Base-by-base conservation (phyloP, 1,140 invertebrate genomes). In the Archegozetes longisetosus region DNA sequence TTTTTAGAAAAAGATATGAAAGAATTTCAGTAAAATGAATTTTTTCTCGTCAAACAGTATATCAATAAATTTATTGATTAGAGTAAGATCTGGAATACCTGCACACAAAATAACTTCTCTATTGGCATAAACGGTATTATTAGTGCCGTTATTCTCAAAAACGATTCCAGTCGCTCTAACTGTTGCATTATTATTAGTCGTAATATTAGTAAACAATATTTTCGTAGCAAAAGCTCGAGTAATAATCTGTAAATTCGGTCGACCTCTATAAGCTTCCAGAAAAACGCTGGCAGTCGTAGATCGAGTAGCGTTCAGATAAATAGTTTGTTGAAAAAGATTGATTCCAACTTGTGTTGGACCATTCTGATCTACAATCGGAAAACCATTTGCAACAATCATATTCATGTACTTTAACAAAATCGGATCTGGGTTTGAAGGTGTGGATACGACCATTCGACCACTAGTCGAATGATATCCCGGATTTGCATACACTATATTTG, bases 231-330 rank as follows among this genome's bases (percentile, higher is more conserved):
- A 82, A 0, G 87, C 78, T 58, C 85, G 78, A 75, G 88, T 86
- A 0, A 87, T 80, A 1, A 93, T 80, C 67, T 91, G 84, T 0
- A 96, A 73, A 69, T 96, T 96, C 22, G 77, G 78, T 0, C 91
- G 74, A 85, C 88, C 47, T 89, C 82, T 0, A 87, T 78, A 59
- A 0, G 92, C 88, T 61, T 86, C 72, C 0, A 97, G 72, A 65
- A 94, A 96, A 0, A 87, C 90, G 71, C 88, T 88, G 0, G 86
- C 80, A 0, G 88, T 87, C 14, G 86, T 91, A 70, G 91, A 95
- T 2, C 93, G 76, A 32, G 83, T 87, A 79, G 75, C 46, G 25
- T 91, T 91, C 13, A 84, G 85, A 58, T 84, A 77, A 54, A 86
- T 85, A 0, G 88, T 94, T 12, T 84, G 90, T 73, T 90, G 92